Evolutionary conservation across 1,140 invertebrate species (phyloP).

Genomic region (Acromyrmex charruanus): DNA sequence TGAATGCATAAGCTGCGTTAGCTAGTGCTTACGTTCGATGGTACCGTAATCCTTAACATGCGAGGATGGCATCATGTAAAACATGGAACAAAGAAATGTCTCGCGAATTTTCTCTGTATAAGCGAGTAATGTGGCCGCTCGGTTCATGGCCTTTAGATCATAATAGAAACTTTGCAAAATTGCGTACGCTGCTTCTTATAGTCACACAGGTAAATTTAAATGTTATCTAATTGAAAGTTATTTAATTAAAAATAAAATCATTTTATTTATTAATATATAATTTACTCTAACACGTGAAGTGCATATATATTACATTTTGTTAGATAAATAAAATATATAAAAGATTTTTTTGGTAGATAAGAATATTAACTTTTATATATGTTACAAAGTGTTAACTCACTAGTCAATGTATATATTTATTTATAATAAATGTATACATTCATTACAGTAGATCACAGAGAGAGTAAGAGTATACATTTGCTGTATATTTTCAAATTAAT

Average conservation of each 20-base stretch:
- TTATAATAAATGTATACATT: background rate
- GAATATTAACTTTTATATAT: background rate
- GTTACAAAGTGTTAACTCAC: too few species aligned
- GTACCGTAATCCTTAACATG: conserved; percentile 3
- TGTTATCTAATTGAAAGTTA: background rate
- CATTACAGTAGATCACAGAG: background rate
- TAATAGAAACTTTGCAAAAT: conserved; percentile 19
- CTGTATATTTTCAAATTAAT: too few species aligned
- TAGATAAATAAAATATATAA: too few species aligned
- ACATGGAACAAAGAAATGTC: conserved; percentile 24
- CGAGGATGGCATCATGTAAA: conserved; percentile 13
- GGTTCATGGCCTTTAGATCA: background rate
- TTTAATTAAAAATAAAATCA: background rate
- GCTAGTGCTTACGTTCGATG: background rate
- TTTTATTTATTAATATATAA: background rate
- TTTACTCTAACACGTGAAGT: background rate
- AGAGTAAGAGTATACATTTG: too few species aligned
- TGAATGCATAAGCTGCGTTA: background rate
- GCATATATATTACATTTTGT: too few species aligned
- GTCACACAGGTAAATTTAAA: background rate
- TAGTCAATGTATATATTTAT: too few species aligned
- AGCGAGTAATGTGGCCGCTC: background rate
- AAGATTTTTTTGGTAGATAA: background rate
- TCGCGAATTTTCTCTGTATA: conserved; percentile 29
- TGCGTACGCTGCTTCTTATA: background rate